Base-by-base conservation (phyloP, 2,113 vertebrate genomes). In the Mugil cephalus region DNA sequence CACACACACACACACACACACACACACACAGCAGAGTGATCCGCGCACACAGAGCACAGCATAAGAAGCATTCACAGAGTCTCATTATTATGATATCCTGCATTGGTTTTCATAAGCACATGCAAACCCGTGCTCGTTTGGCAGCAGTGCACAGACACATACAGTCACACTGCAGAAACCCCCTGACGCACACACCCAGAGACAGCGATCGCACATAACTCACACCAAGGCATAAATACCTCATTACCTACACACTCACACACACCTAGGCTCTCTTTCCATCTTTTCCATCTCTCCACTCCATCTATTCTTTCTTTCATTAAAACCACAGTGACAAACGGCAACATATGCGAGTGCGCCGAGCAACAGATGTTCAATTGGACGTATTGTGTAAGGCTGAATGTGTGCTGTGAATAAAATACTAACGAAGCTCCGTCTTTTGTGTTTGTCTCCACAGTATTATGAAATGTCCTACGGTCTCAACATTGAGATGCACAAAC, bases 401-500 rank as follows among this genome's bases (percentile, higher is more conserved):
- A 55, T 59, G 58, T 58, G 67, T 34, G 56, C 36, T 19, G 58
- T 67, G 66, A 72, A 38, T 68, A 46, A 87, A 65, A 85, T 64
- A 54, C 58, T 86, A 84, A 86, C 51, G 9, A 60, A 40, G 39
- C 67, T 77, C 19, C 60, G 60, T 80, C 36, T 2, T 72, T 55
- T 86, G 34, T 82, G 52, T 85, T 82, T 81, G 63, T 88, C 77
- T 89, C 66, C 77, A 17, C 89, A 93, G 91, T 93, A 93, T 78
- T 93, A 93, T 24, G 91, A 93, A 48, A 93, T 93, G 91, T 93
- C 91, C 79, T 93, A 93, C 34, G 91, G 91, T 51, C 91, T 93
- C 79, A 93, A 92, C 89, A 92, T 92, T 18, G 91, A 93, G 87
- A 93, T 93, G 91, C 91, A 93, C 84, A 93, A 93, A 53, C 90